Conservation (phyloP, 2,888 invertebrate genomes). For the Lithophane ornitopus region DNA sequence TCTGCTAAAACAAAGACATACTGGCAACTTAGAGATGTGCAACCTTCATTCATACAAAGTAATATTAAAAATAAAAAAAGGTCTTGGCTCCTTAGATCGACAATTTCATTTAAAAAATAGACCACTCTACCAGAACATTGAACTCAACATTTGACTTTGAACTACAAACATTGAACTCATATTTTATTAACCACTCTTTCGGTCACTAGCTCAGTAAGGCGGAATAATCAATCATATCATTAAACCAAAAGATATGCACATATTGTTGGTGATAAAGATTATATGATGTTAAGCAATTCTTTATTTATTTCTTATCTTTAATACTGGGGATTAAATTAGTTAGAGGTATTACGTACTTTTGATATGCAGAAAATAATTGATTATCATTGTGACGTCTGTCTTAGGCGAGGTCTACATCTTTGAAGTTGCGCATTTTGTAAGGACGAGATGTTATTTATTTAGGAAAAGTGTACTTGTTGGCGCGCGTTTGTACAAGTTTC, state of each 20-base stretch:
- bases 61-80: not conserved
- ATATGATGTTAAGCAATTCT: constrained; percentile 16
- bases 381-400: constrained; percentile 1
- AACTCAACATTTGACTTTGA: constrained; percentile 16
- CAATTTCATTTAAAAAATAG: not conserved
- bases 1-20: not conserved
- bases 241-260: constrained; percentile 39
- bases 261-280: constrained; percentile 39
- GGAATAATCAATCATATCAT: constrained; percentile 33
- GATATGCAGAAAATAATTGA: not conserved
- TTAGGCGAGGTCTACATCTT: not conserved
- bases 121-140: not conserved
- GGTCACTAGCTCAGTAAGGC: constrained; percentile 48
- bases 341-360: not conserved
- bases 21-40: not conserved
- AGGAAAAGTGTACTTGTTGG: not conserved
- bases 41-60: not conserved
- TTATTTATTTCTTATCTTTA: constrained; percentile 25
- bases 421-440: not conserved
- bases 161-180: not conserved
- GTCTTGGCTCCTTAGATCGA: not conserved
- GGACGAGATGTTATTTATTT: not conserved
- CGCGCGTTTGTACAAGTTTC: not conserved
- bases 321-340: constrained; percentile 31
- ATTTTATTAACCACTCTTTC: constrained; percentile 9